Base-by-base conservation (phyloP, 2,113 vertebrate genomes). In the Beaufortia kweichowensis region DNA sequence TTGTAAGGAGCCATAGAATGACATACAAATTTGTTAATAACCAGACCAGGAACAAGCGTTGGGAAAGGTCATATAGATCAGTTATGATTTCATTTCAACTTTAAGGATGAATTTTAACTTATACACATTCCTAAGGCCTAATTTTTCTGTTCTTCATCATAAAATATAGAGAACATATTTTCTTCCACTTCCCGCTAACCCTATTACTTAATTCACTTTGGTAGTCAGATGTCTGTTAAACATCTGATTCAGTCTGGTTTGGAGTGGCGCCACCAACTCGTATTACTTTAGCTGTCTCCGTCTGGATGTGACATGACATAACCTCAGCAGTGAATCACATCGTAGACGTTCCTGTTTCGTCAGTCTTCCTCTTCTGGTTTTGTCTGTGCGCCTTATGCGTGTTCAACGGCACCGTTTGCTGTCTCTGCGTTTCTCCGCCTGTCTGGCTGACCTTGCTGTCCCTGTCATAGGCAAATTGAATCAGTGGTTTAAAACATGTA, bases 381-480 rank as follows among this genome's bases (percentile, higher is more conserved):
- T 28, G 56, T 28, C 23, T 15, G 56, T 59, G 23, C 3, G 6
- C 14, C 23, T 26, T 5, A 59, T 28, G 56, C 28, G 4, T 57
- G n/a, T 48, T 21, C 48, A 19, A 21, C 48, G 17, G n/a, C 56
- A 59, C 26, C 24, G 14, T 28, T 7, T 24, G 15, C 56, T 15
- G 56, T 59, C 56, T 59, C 56, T 59, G 56, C 23, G 2, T n/a
- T 53, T 53, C 48, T 53, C n/a, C 2, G 48, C 48, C 19, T 53
- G 48, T 53, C 48, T 53, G 23, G 4, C 56, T 59, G 56, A 59
- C 56, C 56, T 59, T 59, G 56, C 14, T 6, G 24, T 59, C 26
- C 26, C 24, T 59, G 56, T 59, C 56, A 59, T 59, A 59, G 26
- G 56, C 56, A 24, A 28, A 59, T 59, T 59, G 56, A 59, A 59